Base-by-base conservation (phyloP, 2,888 invertebrate species). In the Lasioglossum zephyrum region DNA sequence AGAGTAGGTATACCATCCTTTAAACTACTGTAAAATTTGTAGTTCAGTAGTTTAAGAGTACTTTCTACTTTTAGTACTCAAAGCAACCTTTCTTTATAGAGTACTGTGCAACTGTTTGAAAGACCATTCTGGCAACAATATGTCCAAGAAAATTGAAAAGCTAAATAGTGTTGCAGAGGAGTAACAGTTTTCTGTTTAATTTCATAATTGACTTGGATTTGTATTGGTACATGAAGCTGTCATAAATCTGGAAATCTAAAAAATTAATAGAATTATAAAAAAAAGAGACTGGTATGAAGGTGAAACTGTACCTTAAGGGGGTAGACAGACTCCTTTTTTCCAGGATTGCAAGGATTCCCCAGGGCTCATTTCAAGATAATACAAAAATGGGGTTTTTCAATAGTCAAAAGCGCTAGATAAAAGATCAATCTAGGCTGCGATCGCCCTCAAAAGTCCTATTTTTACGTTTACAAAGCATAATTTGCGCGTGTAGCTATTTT, bases 191-290 rank as follows among this genome's bases (percentile, higher is more conserved):
- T 87, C 82, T 88, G 89, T 91, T 89, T 90, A 88, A 91, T 93
- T 88, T 91, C 87, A 92, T 92, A 93, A 92, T 92, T 93, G 92
- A 94, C 92, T 91, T 94, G 92, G 82, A 93, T 92, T 93, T 94
- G 87, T 90, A 91, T 94, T 92, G 94, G 80, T 77, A 95, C 94
- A 94, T 96, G 96, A 93, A 96, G 96, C 95, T 96, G 97, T 98
- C 97, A 98, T 97, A 98, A 97, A 95, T 97, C 98, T 93, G 97
- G 97, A 95, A 97, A 98, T 94, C 96, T 97, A 95, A 73, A 94
- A 94, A 85, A 86, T 89, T 87, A 92, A 92, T 53, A 36, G 63
- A 63, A 77, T 89, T 82, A 76, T 79, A 76, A 26, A 47, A 57
- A 22, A 44, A 41, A 22, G 18, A 4, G 66, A 73, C 13, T 47